These are phyloP conservation scores for Panonychus citri DNA, from an alignment of 1,140 invertebrate genomes.

Conservation along the genomic window DNA sequence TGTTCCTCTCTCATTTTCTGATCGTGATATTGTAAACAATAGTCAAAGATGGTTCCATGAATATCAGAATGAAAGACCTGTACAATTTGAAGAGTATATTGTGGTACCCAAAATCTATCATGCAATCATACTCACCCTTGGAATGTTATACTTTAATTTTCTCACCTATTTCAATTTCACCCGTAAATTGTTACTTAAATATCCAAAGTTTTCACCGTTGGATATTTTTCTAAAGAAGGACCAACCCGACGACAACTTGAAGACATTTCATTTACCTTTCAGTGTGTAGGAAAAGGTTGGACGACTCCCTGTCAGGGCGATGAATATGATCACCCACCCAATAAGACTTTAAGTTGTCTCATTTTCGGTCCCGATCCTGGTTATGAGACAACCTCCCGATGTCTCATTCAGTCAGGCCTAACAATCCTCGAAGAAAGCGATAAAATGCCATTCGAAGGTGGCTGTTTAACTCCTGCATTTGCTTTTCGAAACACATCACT, in stretches of 20 bases:
- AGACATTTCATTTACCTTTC: slow-evolving; percentile 36
- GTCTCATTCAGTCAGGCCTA: slow-evolving; percentile 41
- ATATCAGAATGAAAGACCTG: slow-evolving; percentile 36
- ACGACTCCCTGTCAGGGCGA: slow-evolving; percentile 12
- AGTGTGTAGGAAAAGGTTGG: slow-evolving; percentile 53
- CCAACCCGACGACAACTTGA: slow-evolving; percentile 37
- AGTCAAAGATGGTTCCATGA: slow-evolving; percentile 48
- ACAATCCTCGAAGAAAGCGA: slow-evolving; percentile 47
- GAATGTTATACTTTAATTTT: neutral
- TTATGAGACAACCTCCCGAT: slow-evolving; percentile 55
- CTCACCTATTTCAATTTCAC: neutral
- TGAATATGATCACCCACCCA: slow-evolving; percentile 23
- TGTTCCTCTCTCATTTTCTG: slow-evolving; percentile 49
- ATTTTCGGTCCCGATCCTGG: slow-evolving; percentile 35
- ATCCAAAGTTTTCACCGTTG: slow-evolving; percentile 44
- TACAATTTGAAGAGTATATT: slow-evolving; percentile 24
- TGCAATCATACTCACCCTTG: slow-evolving; percentile 27
- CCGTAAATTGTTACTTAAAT: slow-evolving; percentile 37
- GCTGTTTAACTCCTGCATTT: slow-evolving; percentile 32
- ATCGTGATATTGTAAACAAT: slow-evolving; percentile 47
- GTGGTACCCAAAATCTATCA: slow-evolving; percentile 17
- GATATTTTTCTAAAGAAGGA: slow-evolving; percentile 38
- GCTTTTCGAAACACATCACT: slow-evolving; percentile 38
- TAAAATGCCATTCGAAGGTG: slow-evolving; percentile 39
- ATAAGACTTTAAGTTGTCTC: slow-evolving; percentile 38